These are phyloP conservation scores for Abramis brama DNA, from an alignment of 2,113 vertebrate species.

Conservation along the genomic window DNA sequence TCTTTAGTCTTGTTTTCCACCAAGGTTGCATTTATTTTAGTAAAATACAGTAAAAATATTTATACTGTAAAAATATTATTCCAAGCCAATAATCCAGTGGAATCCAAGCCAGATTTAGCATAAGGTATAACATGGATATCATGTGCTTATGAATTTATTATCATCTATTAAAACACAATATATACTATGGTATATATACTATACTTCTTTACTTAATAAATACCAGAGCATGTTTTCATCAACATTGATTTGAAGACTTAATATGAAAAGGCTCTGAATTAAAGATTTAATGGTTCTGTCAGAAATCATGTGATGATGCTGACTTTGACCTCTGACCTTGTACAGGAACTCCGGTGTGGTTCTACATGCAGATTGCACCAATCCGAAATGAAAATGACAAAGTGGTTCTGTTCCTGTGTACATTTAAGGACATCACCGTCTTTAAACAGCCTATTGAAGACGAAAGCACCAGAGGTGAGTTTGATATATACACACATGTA, in stretches of 20 bases:
- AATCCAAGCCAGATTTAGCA: not conserved
- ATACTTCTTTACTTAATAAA: no score
- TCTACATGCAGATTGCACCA: conserved; percentile 98
- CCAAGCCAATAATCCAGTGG: not conserved
- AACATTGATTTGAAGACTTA: no score
- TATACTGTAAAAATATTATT: not conserved
- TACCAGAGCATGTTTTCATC: no score
- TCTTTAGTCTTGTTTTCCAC: no score
- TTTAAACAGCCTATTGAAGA: conserved; percentile 98
- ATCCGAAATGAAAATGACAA: conserved; percentile 98
- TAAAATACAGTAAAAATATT: not conserved
- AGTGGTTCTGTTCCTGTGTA: conserved; percentile 96
- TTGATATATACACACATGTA: not conserved
- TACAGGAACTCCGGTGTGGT: conserved; percentile 95
- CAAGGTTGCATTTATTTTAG: not conserved
- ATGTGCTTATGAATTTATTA: not conserved
- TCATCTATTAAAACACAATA: not conserved
- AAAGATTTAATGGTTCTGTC: not conserved
- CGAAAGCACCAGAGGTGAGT: conserved; percentile 91
- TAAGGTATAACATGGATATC: not conserved
- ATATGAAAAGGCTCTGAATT: no score
- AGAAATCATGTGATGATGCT: not conserved
- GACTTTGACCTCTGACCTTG: conserved; percentile 8
- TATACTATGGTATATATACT: not conserved
- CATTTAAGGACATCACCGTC: conserved; percentile 96